phyloP scores from a whole-genome alignment of 2,888 invertebrate genomes.

The Abrostola tripartita region DNA sequence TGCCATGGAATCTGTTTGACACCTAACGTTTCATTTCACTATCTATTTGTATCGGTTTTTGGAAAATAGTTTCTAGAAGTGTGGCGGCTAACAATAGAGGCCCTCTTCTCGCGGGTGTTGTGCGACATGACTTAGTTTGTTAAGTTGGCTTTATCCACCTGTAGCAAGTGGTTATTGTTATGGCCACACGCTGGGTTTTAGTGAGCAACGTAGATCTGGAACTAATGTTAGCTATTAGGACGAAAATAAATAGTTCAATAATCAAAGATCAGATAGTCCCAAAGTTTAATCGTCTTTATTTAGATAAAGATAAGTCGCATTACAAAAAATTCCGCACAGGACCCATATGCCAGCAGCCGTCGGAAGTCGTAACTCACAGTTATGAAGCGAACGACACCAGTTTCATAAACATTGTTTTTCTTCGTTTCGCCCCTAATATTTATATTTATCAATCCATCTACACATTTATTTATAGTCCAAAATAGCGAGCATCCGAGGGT shows the following conservation, averaged over 20 bases:
- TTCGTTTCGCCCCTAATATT: conserved; percentile 88
- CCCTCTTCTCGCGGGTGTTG: conserved; percentile 14
- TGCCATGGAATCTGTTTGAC: conserved; percentile 81
- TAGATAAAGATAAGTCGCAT: conserved; percentile 62
- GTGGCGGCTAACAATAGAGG: conserved; percentile 34
- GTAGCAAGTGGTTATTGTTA: neutral
- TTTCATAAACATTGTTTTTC: conserved; percentile 89
- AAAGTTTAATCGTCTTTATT: conserved; percentile 68
- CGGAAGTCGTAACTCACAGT: conserved; percentile 88
- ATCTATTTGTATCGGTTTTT: conserved; percentile 54
- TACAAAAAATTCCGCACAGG: conserved; percentile 83
- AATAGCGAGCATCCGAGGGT: conserved; percentile 87
- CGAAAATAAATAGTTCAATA: neutral
- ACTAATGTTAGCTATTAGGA: neutral
- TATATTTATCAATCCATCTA: conserved; percentile 89
- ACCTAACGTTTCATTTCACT: conserved; percentile 74
- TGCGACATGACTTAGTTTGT: conserved; percentile 2
- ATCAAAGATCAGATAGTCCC: conserved; percentile 40
- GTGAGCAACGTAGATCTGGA: neutral
- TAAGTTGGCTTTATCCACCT: neutral
- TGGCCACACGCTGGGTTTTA: neutral
- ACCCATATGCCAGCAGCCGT: conserved; percentile 84
- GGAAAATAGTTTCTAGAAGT: conserved; percentile 43
- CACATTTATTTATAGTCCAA: conserved; percentile 88
- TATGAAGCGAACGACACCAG: conserved; percentile 88